phyloP scores from a whole-genome alignment of 1,140 invertebrate species.

The Cydia pomonella region DNA sequence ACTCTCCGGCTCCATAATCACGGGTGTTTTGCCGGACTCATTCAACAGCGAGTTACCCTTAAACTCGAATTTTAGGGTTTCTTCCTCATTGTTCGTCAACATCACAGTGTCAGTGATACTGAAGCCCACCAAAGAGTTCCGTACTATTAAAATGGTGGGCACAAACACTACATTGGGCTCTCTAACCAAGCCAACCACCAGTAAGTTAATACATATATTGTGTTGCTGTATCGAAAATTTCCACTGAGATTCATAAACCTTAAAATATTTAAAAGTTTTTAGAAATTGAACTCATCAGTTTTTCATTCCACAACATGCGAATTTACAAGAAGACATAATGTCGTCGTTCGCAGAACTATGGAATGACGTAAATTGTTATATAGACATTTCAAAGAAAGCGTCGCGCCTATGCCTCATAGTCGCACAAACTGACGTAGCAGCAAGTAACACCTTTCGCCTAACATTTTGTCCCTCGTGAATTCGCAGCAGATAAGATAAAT shows the following conservation, averaged over 20 bases:
- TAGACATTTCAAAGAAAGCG: conserved; percentile 18
- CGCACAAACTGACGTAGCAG: neutral
- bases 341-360: no score
- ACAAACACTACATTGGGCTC: conserved; percentile 68
- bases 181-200: conserved; percentile 66
- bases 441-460: neutral
- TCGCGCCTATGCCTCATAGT: neutral
- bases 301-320: no score
- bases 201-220: conserved; percentile 56
- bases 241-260: conserved; percentile 73
- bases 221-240: conserved; percentile 62
- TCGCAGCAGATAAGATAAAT: conserved; percentile 1
- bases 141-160: conserved; percentile 66
- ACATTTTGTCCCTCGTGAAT: neutral
- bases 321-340: no score
- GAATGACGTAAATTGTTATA: no score
- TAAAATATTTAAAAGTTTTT: conserved; percentile 35
- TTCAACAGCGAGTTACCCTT: conserved; percentile 72
- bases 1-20: conserved; percentile 59
- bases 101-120: conserved; percentile 55
- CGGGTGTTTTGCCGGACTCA: conserved; percentile 66
- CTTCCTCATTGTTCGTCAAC: conserved; percentile 65
- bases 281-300: no score
- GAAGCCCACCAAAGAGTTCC: conserved; percentile 69
- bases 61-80: conserved; percentile 66